These are phyloP conservation scores for Acheta domesticus DNA, from an alignment of 2,888 invertebrate genomes.

Conservation along the genomic window DNA sequence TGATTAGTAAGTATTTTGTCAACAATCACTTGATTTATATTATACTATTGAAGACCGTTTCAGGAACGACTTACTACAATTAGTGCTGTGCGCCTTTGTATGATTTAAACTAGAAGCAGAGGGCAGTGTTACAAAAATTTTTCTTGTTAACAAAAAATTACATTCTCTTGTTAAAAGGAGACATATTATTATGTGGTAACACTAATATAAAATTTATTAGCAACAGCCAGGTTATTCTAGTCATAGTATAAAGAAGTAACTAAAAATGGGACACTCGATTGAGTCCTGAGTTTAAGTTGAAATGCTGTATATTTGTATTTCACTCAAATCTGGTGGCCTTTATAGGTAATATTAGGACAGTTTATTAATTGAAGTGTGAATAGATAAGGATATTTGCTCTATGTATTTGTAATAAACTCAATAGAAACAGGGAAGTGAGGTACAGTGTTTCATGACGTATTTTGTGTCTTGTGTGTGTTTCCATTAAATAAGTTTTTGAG, in stretches of 20 bases:
- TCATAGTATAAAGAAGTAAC: neutral
- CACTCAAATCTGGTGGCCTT: conserved; percentile 18
- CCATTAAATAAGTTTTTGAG: neutral
- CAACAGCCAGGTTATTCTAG: neutral
- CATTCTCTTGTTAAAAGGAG: neutral
- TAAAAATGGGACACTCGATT: neutral
- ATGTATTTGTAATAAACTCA: conserved; percentile 1
- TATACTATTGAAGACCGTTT: neutral
- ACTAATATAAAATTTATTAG: conserved; percentile 8
- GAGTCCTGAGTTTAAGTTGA: neutral
- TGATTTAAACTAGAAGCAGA: neutral
- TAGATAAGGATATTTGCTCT: neutral
- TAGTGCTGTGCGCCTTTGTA: conserved; percentile 4
- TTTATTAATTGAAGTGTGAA: conserved; percentile 4
- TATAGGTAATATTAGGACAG: conserved; percentile 5
- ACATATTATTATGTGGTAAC: neutral
- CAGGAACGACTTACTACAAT: neutral
- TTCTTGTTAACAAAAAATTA: neutral
- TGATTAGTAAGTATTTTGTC: neutral
- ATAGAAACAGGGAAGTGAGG: neutral
- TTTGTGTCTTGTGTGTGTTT: neutral
- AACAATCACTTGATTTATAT: neutral
- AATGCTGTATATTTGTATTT: conserved; percentile 11
- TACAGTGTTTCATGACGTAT: neutral
- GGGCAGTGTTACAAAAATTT: neutral